Evolutionary conservation across 2,113 vertebrate genomes (phyloP).

Genomic region (Brachionichthys hirsutus): DNA sequence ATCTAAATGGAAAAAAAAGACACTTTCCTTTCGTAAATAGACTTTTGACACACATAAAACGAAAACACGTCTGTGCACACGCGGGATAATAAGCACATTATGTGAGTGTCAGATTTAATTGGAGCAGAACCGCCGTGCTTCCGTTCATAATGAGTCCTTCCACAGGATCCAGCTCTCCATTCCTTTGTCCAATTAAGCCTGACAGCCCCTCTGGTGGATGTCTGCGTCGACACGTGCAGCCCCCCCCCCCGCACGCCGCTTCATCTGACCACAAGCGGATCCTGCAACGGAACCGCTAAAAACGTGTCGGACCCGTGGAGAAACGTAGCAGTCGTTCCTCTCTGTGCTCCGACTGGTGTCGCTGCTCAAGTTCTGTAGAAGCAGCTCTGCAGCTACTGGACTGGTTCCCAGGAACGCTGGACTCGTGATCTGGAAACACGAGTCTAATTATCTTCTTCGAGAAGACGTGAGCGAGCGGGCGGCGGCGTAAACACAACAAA

Average conservation of each 20-base stretch:
- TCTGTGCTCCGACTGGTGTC: too few species aligned
- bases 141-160: constrained; percentile 49
- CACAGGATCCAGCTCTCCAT: constrained; percentile 23
- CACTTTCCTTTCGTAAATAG: too few species aligned
- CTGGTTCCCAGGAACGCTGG: too few species aligned
- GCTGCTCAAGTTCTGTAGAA: too few species aligned
- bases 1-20: too few species aligned
- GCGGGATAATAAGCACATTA: background rate
- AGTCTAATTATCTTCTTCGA: constrained; percentile 4
- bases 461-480: constrained; percentile 49
- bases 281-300: constrained; percentile 1
- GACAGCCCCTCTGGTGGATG: constrained; percentile 13
- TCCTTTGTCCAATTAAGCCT: constrained; percentile 47
- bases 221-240: background rate
- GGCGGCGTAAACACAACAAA: constrained; percentile 52
- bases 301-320: background rate
- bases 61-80: background rate
- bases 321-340: too few species aligned
- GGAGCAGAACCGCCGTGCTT: constrained; percentile 26
- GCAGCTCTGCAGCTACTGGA: too few species aligned
- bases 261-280: constrained; percentile 29
- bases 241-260: background rate
- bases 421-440: too few species aligned
- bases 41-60: background rate
- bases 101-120: constrained; percentile 53